A percentile compares a stretch with the other conserved stretches of the same genome.
phyloP scores from a whole-genome alignment of 2,797 vertebrate genomes.

The Staurois parvus region DNA sequence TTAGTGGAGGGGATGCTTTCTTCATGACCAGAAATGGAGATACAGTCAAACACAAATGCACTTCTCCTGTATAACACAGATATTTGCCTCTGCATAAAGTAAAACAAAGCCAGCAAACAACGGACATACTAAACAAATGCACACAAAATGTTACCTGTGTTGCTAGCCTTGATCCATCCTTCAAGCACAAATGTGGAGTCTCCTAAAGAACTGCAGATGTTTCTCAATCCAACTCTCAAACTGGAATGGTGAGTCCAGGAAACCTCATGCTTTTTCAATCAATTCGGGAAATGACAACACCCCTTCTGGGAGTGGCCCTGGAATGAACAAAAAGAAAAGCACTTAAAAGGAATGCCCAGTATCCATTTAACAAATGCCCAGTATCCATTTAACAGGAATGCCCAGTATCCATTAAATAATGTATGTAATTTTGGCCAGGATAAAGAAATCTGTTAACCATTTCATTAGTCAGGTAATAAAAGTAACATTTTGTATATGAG shows the following conservation, averaged over 20 bases:
- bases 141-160: slow-evolving; percentile 70
- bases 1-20: neutral
- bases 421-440: too few relatives aligned
- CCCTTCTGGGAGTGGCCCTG: slow-evolving; percentile 64
- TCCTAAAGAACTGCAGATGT: slow-evolving; percentile 50
- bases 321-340: neutral
- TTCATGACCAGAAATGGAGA: neutral
- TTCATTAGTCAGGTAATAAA: too few relatives aligned
- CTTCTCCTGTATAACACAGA: neutral
- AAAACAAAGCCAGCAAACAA: neutral
- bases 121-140: neutral
- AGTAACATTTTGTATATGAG: too few relatives aligned
- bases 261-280: slow-evolving; percentile 26
- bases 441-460: too few relatives aligned
- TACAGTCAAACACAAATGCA: slow-evolving; percentile 41
- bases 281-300: slow-evolving; percentile 18
- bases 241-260: slow-evolving; percentile 58
- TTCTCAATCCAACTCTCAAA: slow-evolving; percentile 66
- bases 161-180: slow-evolving; percentile 56
- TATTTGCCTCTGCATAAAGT: neutral
- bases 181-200: slow-evolving; percentile 53
- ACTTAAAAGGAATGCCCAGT: neutral
- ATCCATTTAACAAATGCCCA: too few relatives aligned
- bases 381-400: neutral
- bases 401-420: too few relatives aligned